Evolutionary conservation across 2,888 invertebrate genomes (phyloP), one percentile per base, ranked within the genome.

Genomic region (Liodrosophila aerea): DNA sequence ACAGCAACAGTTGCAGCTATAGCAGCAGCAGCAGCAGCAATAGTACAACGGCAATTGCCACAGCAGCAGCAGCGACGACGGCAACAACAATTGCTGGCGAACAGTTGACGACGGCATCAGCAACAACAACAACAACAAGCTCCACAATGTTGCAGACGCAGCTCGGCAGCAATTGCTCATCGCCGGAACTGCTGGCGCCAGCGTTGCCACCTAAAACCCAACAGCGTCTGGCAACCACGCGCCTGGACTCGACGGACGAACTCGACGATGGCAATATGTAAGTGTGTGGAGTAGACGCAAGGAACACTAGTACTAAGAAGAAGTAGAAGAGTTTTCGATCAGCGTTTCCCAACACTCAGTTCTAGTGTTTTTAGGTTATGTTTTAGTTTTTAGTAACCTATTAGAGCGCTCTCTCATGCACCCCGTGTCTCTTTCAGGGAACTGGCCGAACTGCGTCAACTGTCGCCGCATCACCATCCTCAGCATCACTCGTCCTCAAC

Each of bases 191-290:
- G 47, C 11, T 68, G 47, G 82, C 78, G 13, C 85, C 80, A 4
- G 85, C 80, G 30, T 13, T 80, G 68, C 85, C 85, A 13, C 85
- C 85, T 3, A 80, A 80, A 43, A 64, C 61, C n/a, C 64, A 68
- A 11, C 47, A 49, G 7, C 70, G 69, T 5, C 11, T 31, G 1
- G 18, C 33, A 16, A 31, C 52, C 4, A 37, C 94, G 30, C 94
- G 94, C 58, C 94, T 94, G 86, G 95, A 95, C 89, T 94, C 94
- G 87, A 92, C 94, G 27, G 92, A 92, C 67, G 92, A 92, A 74
- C 87, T 89, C 61, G 91, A 92, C 71, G 90, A 91, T 76, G 84
- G 89, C 51, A 90, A 88, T 52, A 89, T 89, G 75, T 91, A 88
- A 31, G 76, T 73, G 39, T 41, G 5, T n/a, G n/a, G n/a, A n/a